Conservation (phyloP, 2,797 vertebrate genomes). For the Pseudochaenichthys georgianus region DNA sequence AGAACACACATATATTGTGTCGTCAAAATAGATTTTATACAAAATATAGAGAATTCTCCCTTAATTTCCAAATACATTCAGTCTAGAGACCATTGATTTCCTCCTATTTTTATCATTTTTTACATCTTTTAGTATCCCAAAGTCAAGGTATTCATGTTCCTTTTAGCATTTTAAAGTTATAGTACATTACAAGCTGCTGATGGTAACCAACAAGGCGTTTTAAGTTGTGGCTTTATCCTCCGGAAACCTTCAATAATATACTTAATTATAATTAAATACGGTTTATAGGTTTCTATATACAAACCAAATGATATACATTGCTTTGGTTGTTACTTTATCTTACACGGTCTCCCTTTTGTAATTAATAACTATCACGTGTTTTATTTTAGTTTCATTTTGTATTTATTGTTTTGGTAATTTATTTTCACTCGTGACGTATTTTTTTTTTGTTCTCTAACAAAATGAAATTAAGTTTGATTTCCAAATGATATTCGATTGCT, state of each 20-base stretch:
- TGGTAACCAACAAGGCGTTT: neutral
- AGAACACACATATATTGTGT: neutral
- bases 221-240: neutral
- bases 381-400: conserved; percentile 35
- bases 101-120: neutral
- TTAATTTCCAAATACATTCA: no score
- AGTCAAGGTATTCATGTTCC: neutral
- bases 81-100: no score
- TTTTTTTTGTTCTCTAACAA: conserved; percentile 29
- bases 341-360: conserved; percentile 4
- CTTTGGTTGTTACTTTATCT: no score
- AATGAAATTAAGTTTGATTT: conserved; percentile 32
- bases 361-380: conserved; percentile 28
- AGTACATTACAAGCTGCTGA: neutral
- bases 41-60: no score
- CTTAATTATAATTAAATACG: no score
- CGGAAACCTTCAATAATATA: neutral
- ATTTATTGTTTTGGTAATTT: conserved; percentile 60
- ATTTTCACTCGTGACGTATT: conserved; percentile 13
- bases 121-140: neutral
- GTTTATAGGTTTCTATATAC: no score
- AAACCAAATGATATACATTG: no score
- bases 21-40: no score
- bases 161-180: neutral
- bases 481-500: conserved; percentile 13